phyloP scores from a whole-genome alignment of 2,113 vertebrate genomes.

The Nettapus auritus region DNA sequence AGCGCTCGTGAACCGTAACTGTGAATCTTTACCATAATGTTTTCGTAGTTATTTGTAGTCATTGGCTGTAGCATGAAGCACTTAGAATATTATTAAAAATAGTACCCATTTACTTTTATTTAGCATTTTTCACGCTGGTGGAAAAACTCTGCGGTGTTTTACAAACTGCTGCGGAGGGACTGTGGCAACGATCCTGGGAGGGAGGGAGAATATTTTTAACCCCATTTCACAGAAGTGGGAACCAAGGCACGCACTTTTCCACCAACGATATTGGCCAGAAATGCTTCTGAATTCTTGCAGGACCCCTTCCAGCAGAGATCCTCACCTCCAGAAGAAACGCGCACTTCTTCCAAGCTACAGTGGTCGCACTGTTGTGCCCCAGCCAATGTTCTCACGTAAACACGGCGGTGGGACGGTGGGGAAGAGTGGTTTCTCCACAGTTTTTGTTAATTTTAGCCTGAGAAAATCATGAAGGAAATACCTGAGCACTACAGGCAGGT shows the following conservation, averaged over 20 bases:
- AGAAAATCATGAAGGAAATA: constrained; percentile 58
- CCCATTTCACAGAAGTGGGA: constrained; percentile 50
- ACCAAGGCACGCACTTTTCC: constrained; percentile 15
- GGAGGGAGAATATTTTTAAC: constrained; percentile 43
- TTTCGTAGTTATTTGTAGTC: not conserved
- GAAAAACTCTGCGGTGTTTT: constrained; percentile 8
- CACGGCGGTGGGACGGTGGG: not conserved
- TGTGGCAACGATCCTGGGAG: not conserved
- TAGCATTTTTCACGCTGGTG: not conserved
- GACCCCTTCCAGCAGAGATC: not conserved
- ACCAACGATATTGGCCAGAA: not conserved
- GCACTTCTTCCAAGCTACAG: not conserved
- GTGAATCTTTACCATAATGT: not conserved
- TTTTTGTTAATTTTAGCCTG: constrained; percentile 51
- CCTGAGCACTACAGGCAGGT: not conserved
- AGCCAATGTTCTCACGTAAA: not conserved
- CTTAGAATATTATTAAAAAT: not conserved
- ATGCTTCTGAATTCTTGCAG: not conserved
- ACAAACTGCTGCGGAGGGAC: not conserved
- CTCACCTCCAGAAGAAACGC: not conserved
- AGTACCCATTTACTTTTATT: constrained; percentile 16
- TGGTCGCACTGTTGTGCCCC: not conserved
- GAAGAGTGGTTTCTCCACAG: constrained; percentile 6
- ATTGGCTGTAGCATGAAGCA: not conserved
- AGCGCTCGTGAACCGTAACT: not conserved